Evolutionary conservation across 1,140 invertebrate genomes (phyloP), one percentile per base, ranked within the genome.

Genomic region (Delia radicum): DNA sequence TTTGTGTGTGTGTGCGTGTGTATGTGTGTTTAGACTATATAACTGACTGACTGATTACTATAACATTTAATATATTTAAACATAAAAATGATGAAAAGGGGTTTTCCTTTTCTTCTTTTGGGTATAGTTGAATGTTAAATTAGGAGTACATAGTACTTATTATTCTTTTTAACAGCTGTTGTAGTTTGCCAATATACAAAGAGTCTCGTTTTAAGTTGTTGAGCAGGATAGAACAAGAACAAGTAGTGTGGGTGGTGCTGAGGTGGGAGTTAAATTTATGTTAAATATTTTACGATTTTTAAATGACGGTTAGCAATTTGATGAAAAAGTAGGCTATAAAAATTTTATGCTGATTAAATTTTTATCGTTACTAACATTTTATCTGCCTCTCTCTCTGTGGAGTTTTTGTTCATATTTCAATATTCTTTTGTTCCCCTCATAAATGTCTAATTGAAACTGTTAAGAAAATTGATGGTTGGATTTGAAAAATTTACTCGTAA

Each of bases 281-380:
- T 69, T 69, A 69, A 69, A 69, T 69, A 69, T 69, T 69, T 69
- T 69, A 69, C 65, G 65, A 69, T 69, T 69, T 69, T 69, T 69
- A 69, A n/a, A 69, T 69, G 65, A 69, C 65, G 65, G 29, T 69
- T 69, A 26, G 65, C 29, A 69, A 69, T 69, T 69, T 69, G 29
- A 69, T 69, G 65, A 69, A 69, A 69, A 69, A 33, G 29, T 69
- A 69, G 65, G 65, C 65, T 10, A 69, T 69, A 69, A 69, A 69
- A 69, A 69, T 69, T 33, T 69, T 69, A 69, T 69, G 65, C 65
- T 69, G 65, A 69, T 69, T 69, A 69, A 69, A 69, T 69, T 69
- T 69, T 33, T 69, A 69, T 69, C 21, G 65, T 69, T 69, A 69
- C 65, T 33, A 37, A 69, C 65, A 33, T 10, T 21, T 26, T 12